Conservation (phyloP, 2,113 vertebrate species). For the Philantomba maxwellii region DNA sequence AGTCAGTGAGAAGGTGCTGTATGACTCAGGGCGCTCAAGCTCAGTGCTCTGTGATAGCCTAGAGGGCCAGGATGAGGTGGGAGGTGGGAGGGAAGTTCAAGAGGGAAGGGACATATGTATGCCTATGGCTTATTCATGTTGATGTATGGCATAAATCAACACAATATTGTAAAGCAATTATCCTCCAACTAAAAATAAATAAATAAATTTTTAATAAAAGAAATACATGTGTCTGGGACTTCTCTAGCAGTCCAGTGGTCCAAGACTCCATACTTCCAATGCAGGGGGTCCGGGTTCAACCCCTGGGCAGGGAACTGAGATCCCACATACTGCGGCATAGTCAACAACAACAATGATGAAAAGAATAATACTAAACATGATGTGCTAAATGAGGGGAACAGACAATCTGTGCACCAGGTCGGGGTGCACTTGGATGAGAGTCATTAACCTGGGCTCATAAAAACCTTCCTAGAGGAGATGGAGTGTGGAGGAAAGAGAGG, state of each 20-base stretch:
- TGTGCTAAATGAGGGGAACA: background rate
- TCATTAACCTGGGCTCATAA: background rate
- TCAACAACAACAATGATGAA: accelerated
- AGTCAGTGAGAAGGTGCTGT: background rate
- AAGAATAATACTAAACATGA: background rate
- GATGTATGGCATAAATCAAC: background rate
- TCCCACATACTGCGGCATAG: background rate
- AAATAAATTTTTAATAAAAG: background rate
- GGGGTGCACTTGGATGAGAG: background rate
- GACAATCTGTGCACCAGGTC: background rate
- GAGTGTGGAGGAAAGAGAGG: background rate
- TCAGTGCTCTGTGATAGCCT: background rate
- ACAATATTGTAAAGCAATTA: background rate
- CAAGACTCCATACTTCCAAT: background rate
- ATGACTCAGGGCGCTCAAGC: background rate
- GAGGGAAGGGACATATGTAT: background rate
- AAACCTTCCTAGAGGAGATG: background rate
- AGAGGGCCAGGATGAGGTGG: background rate
- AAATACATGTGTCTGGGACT: background rate
- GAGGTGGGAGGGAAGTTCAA: background rate
- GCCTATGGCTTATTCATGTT: background rate
- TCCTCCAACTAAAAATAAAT: background rate
- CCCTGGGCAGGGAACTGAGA: background rate
- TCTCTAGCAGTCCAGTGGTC: background rate
- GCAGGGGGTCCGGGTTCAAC: background rate